These are phyloP conservation scores for Leptopilina myrica DNA, from an alignment of 2,888 invertebrate species.

Conservation along the genomic window DNA sequence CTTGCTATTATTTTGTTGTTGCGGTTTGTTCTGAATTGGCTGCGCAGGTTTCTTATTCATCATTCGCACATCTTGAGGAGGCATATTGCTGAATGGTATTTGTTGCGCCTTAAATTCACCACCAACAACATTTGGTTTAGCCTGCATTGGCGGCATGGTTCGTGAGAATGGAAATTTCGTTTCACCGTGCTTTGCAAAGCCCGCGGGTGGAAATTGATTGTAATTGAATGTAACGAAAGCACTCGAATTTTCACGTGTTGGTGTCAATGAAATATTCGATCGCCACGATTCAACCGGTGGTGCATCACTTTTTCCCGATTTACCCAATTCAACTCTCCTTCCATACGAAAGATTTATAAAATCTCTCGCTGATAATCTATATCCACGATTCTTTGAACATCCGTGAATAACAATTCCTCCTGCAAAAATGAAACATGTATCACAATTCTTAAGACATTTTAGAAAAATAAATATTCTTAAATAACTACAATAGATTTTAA, in stretches of 20 bases:
- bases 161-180: slow-evolving; percentile 37
- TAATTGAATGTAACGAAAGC: slow-evolving; percentile 59
- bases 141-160: not conserved
- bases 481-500: too few relatives aligned
- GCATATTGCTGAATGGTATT: not conserved
- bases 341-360: slow-evolving; percentile 82
- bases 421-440: slow-evolving; percentile 45
- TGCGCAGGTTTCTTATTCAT: slow-evolving; percentile 24
- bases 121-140: slow-evolving; percentile 38
- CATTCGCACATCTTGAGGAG: not conserved
- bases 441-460: too few relatives aligned
- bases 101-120: slow-evolving; percentile 49
- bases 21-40: not conserved
- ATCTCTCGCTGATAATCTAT: slow-evolving; percentile 78
- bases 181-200: slow-evolving; percentile 22
- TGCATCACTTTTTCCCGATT: slow-evolving; percentile 62
- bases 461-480: not conserved
- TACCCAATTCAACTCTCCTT: slow-evolving; percentile 72
- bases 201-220: slow-evolving; percentile 35
- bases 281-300: slow-evolving; percentile 37
- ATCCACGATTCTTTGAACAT: slow-evolving; percentile 77
- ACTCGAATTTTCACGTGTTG: slow-evolving; percentile 50
- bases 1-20: not conserved
- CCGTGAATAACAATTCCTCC: slow-evolving; percentile 80
- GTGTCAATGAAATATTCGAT: slow-evolving; percentile 18